These are phyloP conservation scores for Bombylius major DNA, from an alignment of 2,888 invertebrate genomes.

Conservation along the genomic window DNA sequence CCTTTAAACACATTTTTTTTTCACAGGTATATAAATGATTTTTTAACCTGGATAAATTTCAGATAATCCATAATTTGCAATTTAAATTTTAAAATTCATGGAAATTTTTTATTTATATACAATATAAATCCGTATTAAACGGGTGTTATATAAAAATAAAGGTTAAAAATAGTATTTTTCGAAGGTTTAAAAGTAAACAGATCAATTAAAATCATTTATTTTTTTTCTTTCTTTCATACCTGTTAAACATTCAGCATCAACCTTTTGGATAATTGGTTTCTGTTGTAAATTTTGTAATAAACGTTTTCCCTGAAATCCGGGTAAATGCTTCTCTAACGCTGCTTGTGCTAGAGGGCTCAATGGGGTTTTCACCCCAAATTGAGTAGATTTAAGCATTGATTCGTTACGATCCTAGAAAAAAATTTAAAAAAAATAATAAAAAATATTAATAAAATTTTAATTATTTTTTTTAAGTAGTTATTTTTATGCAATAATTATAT, in stretches of 20 bases:
- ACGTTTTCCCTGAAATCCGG: slow-evolving; percentile 29
- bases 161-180: no score
- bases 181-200: no score
- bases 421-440: neutral
- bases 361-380: slow-evolving; percentile 29
- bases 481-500: neutral
- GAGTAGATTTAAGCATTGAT: slow-evolving; percentile 15
- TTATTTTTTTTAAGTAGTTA: neutral
- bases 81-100: no score
- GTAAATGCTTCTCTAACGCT: slow-evolving; percentile 35
- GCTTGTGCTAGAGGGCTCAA: slow-evolving; percentile 36
- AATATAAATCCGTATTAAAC: no score
- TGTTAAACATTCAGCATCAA: slow-evolving; percentile 33
- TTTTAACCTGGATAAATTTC: no score
- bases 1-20: no score
- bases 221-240: slow-evolving; percentile 21
- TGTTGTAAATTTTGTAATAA: slow-evolving; percentile 22
- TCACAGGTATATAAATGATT: no score
- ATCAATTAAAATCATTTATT: neutral
- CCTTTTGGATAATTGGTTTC: slow-evolving; percentile 21
- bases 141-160: no score
- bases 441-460: no score
- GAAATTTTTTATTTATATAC: no score
- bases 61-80: no score
- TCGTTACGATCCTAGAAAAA: slow-evolving; percentile 9